Evolutionary conservation across 2,797 vertebrate species (phyloP), one percentile per base, ranked within the genome.

Genomic region (Menidia menidia): DNA sequence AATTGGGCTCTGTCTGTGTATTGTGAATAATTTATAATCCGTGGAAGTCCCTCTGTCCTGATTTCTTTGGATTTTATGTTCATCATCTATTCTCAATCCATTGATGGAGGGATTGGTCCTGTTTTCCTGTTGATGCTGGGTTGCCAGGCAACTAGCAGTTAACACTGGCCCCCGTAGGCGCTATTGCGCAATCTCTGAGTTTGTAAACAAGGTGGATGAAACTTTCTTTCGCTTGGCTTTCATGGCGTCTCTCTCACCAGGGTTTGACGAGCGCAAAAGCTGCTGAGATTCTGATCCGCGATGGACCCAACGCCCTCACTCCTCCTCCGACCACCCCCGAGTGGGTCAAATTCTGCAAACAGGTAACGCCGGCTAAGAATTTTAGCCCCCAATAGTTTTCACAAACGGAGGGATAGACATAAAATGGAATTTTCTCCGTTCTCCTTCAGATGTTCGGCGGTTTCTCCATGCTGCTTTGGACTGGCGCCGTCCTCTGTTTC

Each of bases 301-400:
- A 99, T 39, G 97, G 97, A 10, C 97, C 96, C 33, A 99, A 99
- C 1, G 86, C 96, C 59, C 96, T 98, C 75, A 98, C 97, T 0
- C 97, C 97, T 0, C 97, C 97, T 30, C 97, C 97, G 59, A 98
- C 97, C 73, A 98, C 96, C 33, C 97, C 97, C 0, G 97, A 98
- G 79, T 99, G 97, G 97, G 92, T 99, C 11, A 99, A 99, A 75
- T 99, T 99, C 92, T 98, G 97, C 72, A 96, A 97, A 69, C 91
- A 92, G 91, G 91, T 92, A 48, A 62, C 15, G 11, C 2, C 35
- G 12, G 6, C n/a, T 16, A 0, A 8, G 3, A 6, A 44, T 11
- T 12, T 5, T 0, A 1, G 30, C 6, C 30, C 45, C 6, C 41
- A 0, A 25, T 8, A 33, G 14, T 48, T 39, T 60, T 32, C 14